Evolutionary conservation across 2,113 vertebrate species (phyloP).

Genomic region (Odontesthes bonariensis): DNA sequence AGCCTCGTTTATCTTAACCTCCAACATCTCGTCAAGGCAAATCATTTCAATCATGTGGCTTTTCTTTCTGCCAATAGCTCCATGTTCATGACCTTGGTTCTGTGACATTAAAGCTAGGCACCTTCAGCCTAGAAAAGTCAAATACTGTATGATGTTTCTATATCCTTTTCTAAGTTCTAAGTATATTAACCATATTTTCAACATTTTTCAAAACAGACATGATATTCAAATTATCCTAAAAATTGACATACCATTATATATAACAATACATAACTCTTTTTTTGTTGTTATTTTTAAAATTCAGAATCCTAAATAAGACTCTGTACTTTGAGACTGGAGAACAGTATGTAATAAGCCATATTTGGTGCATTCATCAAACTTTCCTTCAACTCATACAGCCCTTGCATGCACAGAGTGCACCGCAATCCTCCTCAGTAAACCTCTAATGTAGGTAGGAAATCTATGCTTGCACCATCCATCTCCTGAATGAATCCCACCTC

Average conservation of each 20-base stretch:
- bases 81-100: constrained; percentile 13
- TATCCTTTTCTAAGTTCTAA: neutral
- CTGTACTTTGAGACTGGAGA: neutral
- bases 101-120: constrained; percentile 11
- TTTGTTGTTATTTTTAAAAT: neutral
- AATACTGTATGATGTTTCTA: neutral
- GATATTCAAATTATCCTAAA: neutral
- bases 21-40: constrained; percentile 36
- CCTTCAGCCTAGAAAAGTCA: neutral
- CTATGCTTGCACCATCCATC: constrained; percentile 73
- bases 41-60: constrained; percentile 13
- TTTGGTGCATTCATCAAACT: constrained; percentile 14
- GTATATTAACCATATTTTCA: neutral
- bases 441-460: constrained; percentile 48
- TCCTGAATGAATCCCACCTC: constrained; percentile 77
- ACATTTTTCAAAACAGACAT: neutral
- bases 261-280: neutral
- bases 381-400: constrained; percentile 3
- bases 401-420: constrained; percentile 53
- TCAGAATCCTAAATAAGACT: neutral
- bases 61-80: neutral
- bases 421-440: constrained; percentile 39
- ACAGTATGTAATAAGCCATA: constrained; percentile 18
- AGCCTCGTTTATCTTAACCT: constrained; percentile 37
- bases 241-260: no score